These are phyloP conservation scores for Haliclystus octoradiatus DNA, from an alignment of 30 jellyfish, hydroid and myxozoan genomes.

Conservation along the genomic window DNA sequence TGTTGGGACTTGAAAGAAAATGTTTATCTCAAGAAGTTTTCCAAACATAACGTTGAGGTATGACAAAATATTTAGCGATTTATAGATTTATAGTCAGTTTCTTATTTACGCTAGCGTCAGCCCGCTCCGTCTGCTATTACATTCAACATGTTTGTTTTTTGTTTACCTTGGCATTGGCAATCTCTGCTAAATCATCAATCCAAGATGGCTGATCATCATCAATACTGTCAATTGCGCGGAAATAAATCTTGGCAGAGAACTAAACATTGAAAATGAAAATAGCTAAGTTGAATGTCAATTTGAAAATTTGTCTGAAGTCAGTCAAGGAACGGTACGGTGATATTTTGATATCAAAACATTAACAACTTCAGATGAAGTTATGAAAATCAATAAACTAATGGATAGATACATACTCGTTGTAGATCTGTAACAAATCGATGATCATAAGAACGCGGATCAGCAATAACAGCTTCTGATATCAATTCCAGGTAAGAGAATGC, in stretches of 20 bases:
- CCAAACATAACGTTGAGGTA: no score
- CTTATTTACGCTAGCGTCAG: no score
- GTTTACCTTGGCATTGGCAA: conserved; percentile 14
- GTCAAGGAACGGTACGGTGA: no score
- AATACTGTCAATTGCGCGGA: conserved; percentile 29
- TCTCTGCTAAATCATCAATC: conserved; percentile 4
- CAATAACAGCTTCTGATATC: conserved; percentile 15
- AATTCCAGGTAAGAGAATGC: conserved; percentile 25
- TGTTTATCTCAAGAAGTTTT: no score
- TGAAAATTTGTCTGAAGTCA: background rate
- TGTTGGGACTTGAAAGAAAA: no score
- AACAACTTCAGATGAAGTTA: no score
- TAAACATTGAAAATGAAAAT: background rate
- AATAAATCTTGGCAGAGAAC: conserved; percentile 24
- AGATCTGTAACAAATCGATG: conserved; percentile 4
- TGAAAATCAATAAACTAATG: no score
- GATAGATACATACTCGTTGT: conserved; percentile 6
- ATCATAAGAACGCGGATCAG: conserved; percentile 22
- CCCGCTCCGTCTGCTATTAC: no score
- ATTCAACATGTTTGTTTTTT: no score
- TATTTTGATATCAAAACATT: no score
- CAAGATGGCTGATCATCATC: conserved; percentile 45
- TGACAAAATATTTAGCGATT: no score
- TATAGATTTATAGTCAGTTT: no score
- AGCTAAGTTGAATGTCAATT: background rate